Conservation (phyloP, 2,797 vertebrate genomes). For the Acanthis flammea region DNA sequence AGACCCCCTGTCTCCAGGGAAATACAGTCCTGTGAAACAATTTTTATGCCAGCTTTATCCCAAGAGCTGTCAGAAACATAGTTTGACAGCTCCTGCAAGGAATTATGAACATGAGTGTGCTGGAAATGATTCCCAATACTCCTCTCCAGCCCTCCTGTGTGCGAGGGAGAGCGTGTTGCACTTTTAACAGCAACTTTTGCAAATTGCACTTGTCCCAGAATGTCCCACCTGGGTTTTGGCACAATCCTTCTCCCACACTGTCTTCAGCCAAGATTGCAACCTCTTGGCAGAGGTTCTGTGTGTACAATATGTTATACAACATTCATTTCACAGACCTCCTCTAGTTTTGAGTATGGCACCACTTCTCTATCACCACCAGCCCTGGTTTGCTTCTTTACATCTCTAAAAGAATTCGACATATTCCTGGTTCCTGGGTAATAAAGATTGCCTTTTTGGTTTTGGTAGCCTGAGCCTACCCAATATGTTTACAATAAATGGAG, state of each 20-base stretch:
- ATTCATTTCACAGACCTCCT: neutral
- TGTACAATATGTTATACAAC: accelerated
- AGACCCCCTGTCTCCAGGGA: neutral
- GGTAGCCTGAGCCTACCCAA: neutral
- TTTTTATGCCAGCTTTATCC: neutral
- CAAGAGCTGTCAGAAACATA: neutral
- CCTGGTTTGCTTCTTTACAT: neutral
- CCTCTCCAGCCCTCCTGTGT: neutral
- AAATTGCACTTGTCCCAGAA: neutral
- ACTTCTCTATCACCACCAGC: neutral
- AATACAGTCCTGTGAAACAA: neutral
- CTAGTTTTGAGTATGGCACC: neutral
- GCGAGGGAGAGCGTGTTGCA: neutral
- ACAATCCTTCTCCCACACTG: accelerated
- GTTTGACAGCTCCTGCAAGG: neutral
- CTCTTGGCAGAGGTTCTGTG: neutral
- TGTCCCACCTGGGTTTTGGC: neutral
- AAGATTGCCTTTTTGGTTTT: neutral
- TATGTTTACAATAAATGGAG: neutral
- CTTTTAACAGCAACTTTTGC: neutral
- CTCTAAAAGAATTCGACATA: neutral
- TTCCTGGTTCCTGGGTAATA: neutral
- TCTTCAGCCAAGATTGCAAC: neutral
- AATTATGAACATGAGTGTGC: neutral
- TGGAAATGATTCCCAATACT: neutral